Evolutionary conservation across 2,888 invertebrate species (phyloP).

Genomic region (Drosophila siamana): DNA sequence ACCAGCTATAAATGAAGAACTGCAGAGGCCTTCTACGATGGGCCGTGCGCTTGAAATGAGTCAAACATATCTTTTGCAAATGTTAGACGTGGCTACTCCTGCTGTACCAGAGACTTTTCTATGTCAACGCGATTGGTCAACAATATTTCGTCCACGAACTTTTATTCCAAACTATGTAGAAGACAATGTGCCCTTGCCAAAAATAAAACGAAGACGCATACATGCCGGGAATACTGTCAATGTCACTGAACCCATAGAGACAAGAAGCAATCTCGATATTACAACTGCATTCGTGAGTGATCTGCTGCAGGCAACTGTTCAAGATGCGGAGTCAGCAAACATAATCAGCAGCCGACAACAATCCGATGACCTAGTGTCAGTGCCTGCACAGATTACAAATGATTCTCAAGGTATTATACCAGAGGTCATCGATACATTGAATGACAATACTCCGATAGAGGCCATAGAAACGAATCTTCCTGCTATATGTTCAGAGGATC

Average conservation of each 20-base stretch:
- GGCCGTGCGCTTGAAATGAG: slow-evolving; percentile 37
- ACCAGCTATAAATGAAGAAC: slow-evolving; percentile 56
- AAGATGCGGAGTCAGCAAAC: background rate
- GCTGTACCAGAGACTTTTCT: background rate
- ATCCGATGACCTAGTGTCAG: background rate
- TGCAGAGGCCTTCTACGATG: slow-evolving; percentile 16
- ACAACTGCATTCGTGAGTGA: slow-evolving; percentile 35
- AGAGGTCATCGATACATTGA: background rate
- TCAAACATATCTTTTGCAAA: slow-evolving; percentile 1
- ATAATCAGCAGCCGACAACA: background rate
- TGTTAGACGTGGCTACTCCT: background rate
- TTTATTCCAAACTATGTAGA: slow-evolving; percentile 12
- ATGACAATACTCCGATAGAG: background rate
- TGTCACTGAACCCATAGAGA: background rate
- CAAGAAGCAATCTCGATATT: slow-evolving; percentile 24
- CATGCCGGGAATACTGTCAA: background rate
- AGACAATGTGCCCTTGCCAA: background rate
- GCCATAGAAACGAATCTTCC: background rate
- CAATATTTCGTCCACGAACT: slow-evolving; percentile 46
- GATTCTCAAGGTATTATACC: background rate
- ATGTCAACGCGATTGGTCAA: slow-evolving; percentile 35
- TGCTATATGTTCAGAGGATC: background rate
- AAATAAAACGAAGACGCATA: background rate
- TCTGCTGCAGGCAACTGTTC: slow-evolving; percentile 25
- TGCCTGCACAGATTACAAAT: background rate